phyloP scores from a whole-genome alignment of 2,113 vertebrate genomes.

The Anarhynchus alexandrinus region DNA sequence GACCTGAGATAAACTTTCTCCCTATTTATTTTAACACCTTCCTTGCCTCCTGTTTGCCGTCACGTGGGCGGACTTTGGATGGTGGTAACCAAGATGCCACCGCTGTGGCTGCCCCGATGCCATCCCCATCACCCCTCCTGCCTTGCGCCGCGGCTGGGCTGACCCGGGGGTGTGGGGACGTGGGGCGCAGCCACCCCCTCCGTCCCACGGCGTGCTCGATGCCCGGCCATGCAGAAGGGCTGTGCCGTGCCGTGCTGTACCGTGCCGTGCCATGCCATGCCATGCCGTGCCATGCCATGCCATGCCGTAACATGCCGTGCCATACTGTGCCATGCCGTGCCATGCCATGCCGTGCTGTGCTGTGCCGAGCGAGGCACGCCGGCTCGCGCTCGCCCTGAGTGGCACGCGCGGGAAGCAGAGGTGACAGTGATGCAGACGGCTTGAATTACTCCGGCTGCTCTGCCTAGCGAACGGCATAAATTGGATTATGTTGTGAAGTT shows the following conservation, averaged over 20 bases:
- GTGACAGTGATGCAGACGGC: constrained; percentile 1
- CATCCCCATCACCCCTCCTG: accelerated
- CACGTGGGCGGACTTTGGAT: neutral
- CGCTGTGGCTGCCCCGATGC: accelerated
- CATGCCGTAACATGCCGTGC: too few relatives aligned
- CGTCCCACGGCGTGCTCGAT: accelerated
- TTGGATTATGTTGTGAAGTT: constrained; percentile 13
- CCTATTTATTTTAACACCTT: neutral
- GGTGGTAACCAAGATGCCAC: neutral
- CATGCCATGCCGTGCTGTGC: neutral
- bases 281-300: neutral
- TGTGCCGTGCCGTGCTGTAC: neutral
- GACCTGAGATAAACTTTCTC: neutral
- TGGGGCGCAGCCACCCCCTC: neutral
- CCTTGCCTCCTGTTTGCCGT: neutral
- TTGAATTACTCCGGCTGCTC: neutral
- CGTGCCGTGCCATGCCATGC: too few relatives aligned
- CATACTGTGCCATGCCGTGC: neutral
- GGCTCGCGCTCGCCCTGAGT: neutral
- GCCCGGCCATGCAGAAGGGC: accelerated
- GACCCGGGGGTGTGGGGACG: neutral
- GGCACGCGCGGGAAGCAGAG: neutral
- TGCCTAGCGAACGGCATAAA: neutral
- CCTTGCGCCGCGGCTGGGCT: accelerated
- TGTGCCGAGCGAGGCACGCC: too few relatives aligned